Percentiles rank a stretch among this genome's conserved stretches.
Evolutionary conservation across 2,113 vertebrate species (phyloP).

Genomic region (Lagopus muta): DNA sequence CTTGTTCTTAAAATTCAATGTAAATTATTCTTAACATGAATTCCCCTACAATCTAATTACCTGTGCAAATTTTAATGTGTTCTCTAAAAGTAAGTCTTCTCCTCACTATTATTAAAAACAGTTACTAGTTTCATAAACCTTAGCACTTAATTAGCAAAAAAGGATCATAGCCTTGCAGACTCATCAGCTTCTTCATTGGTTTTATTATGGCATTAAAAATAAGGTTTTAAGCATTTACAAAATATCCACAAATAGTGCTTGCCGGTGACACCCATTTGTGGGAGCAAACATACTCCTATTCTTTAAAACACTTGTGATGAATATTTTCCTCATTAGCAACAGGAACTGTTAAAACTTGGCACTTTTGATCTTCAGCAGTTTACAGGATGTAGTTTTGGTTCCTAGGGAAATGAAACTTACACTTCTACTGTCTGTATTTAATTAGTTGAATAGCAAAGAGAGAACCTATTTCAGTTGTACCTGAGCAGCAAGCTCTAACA

Average conservation of each 20-base stretch:
- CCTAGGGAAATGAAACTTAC: not conserved
- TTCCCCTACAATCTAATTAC: conserved; percentile 52
- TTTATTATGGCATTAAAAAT: conserved; percentile 11
- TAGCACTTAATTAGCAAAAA: conserved; percentile 49
- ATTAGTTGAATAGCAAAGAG: not conserved
- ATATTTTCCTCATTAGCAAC: conserved; percentile 49
- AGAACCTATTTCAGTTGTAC: not conserved
- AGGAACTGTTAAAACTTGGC: conserved; percentile 22
- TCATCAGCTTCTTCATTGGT: conserved; percentile 19
- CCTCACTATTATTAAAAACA: conserved; percentile 41
- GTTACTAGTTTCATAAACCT: conserved; percentile 55
- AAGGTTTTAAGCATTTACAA: conserved; percentile 32
- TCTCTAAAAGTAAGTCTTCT: conserved; percentile 17
- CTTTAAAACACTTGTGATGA: conserved; percentile 40
- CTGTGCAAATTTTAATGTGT: conserved; percentile 43
- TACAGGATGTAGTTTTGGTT: conserved; percentile 7
- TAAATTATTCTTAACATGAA: conserved; percentile 48
- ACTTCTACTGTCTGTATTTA: not conserved
- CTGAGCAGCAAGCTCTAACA: not conserved
- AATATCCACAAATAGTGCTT: conserved; percentile 1
- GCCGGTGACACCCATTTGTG: not conserved
- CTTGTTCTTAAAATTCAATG: conserved; percentile 49
- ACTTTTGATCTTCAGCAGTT: conserved; percentile 22
- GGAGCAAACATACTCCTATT: not conserved
- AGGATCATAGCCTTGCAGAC: not conserved